Evolutionary conservation across 2,888 invertebrate species (phyloP).

Genomic region (Macaria liturata): DNA sequence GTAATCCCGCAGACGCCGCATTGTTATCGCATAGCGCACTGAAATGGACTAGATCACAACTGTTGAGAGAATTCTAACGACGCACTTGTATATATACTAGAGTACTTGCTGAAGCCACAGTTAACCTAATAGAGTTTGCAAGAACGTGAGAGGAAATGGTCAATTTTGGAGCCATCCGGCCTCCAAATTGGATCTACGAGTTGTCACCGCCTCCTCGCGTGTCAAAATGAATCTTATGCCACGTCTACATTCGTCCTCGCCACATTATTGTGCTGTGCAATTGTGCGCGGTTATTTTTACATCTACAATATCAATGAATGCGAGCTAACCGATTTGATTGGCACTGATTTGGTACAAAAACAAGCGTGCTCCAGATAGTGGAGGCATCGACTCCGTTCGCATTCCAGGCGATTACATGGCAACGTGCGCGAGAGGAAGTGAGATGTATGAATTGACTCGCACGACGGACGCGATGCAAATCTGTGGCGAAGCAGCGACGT

Average conservation of each 20-base stretch:
- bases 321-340: slow-evolving; percentile 25
- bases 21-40: slow-evolving; percentile 39
- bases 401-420: slow-evolving; percentile 59
- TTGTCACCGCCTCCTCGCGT: slow-evolving; percentile 45
- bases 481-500: slow-evolving; percentile 59
- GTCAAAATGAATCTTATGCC: slow-evolving; percentile 31
- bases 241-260: slow-evolving; percentile 8
- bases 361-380: slow-evolving; percentile 39
- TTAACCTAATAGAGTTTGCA: slow-evolving; percentile 35
- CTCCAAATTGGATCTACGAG: slow-evolving; percentile 58
- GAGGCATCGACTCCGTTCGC: slow-evolving; percentile 45
- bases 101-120: slow-evolving; percentile 12
- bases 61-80: slow-evolving; percentile 6
- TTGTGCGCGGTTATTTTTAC: slow-evolving; percentile 22
- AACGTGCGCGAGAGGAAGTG: slow-evolving; percentile 59
- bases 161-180: slow-evolving; percentile 63
- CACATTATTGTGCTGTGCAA: slow-evolving; percentile 8
- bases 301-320: slow-evolving; percentile 25
- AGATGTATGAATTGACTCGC: slow-evolving; percentile 62
- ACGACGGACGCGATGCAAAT: slow-evolving; percentile 71
- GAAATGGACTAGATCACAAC: slow-evolving; percentile 2
- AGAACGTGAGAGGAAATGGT: slow-evolving; percentile 58
- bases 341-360: slow-evolving; percentile 35
- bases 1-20: slow-evolving; percentile 46
- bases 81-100: neutral